Conservation (phyloP, 2,797 vertebrate species). For the Muscicapa striata region DNA sequence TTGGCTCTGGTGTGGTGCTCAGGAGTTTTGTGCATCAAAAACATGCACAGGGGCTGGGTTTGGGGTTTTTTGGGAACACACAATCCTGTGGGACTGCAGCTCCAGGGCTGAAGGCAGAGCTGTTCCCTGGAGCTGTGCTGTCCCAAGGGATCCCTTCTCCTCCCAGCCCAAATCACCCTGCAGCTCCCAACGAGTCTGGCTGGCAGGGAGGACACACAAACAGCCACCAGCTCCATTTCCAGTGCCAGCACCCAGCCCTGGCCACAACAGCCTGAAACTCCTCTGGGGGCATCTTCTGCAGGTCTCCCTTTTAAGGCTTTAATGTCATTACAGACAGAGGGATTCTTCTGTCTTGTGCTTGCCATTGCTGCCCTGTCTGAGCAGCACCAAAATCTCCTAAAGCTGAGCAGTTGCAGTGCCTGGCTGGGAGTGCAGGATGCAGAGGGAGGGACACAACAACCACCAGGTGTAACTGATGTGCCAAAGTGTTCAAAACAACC, state of each 20-base stretch:
- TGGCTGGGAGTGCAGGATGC: conserved; percentile 47
- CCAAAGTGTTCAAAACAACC: conserved; percentile 40
- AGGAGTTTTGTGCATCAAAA: not conserved
- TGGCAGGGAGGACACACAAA: not conserved
- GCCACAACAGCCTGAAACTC: not conserved
- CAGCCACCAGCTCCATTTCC: not conserved
- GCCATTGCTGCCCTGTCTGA: not conserved
- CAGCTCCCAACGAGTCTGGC: not conserved
- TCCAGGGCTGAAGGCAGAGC: not conserved
- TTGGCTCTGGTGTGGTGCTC: not conserved
- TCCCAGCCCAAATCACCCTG: not conserved
- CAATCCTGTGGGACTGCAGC: rapidly evolving
- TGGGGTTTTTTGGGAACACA: not conserved
- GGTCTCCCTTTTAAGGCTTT: conserved; percentile 63
- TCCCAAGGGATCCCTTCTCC: not conserved
- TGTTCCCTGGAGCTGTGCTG: not conserved
- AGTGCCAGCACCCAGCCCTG: not conserved
- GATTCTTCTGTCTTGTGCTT: conserved; percentile 21
- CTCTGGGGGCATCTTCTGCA: conserved; percentile 19
- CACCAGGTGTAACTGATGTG: not conserved
- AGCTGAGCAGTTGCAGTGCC: not conserved
- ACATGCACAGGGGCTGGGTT: not conserved
- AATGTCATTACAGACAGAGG: not conserved
- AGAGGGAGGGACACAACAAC: conserved; percentile 12
- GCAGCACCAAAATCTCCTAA: conserved; percentile 13